A percentile compares a stretch with the other conserved stretches of the same genome.
These are phyloP conservation scores for Liasis olivaceus DNA, from an alignment of 2,797 vertebrate genomes.

Conservation along the genomic window DNA sequence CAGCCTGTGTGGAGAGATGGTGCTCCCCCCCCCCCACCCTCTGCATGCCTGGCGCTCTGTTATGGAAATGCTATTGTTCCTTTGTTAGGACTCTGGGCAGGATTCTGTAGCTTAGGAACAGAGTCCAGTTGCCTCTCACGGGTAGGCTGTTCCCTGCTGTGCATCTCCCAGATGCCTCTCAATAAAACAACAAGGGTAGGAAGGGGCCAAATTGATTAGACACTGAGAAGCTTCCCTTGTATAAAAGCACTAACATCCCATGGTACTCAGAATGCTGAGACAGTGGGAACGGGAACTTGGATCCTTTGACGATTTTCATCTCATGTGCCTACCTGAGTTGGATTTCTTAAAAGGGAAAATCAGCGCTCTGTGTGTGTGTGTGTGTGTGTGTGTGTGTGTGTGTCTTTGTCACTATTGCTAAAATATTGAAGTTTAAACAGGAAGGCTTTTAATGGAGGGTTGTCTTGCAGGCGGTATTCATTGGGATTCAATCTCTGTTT, in stretches of 20 bases:
- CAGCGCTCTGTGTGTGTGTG: constrained; percentile 27
- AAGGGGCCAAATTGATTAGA: background rate
- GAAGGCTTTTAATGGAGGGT: constrained; percentile 71
- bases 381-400: constrained; percentile 15
- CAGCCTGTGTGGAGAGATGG: background rate
- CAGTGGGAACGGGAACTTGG: background rate
- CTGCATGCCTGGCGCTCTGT: rapidly evolving
- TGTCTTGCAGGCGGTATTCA: constrained; percentile 70
- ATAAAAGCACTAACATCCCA: background rate
- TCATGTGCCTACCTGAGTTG: constrained; percentile 29
- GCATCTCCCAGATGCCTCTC: constrained; percentile 16
- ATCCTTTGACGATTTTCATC: constrained; percentile 37
- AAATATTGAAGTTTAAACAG: constrained; percentile 74
- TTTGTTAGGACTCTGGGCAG: background rate
- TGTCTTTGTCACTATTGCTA: constrained; percentile 66
- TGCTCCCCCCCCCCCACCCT: constrained; percentile 4
- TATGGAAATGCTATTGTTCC: background rate
- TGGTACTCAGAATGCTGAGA: background rate
- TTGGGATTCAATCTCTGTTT: constrained; percentile 68
- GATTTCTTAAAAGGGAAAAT: constrained; percentile 45
- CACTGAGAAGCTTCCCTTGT: background rate
- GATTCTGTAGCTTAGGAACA: constrained; percentile 15
- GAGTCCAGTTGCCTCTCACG: background rate
- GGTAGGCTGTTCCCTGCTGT: background rate
- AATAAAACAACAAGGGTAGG: background rate